These are phyloP conservation scores for Coptodon rendalli DNA, from an alignment of 2,113 vertebrate species.

Conservation along the genomic window DNA sequence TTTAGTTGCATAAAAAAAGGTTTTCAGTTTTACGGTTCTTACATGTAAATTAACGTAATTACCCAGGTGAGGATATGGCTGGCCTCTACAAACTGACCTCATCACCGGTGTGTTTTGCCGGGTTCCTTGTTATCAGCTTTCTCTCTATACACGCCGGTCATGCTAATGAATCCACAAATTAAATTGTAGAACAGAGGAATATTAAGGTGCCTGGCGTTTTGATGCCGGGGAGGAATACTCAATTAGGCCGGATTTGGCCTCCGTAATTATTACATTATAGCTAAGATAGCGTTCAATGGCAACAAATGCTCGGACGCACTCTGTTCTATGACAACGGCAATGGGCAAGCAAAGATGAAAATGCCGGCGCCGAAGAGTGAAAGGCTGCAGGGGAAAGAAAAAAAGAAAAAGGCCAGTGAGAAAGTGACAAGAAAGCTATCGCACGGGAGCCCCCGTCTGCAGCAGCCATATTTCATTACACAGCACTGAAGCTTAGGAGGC, in stretches of 20 bases:
- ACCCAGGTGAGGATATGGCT: background rate
- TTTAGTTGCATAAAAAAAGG: background rate
- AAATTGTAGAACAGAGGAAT: conserved; percentile 72
- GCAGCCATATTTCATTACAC: conserved; percentile 74
- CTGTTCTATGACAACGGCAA: conserved; percentile 11
- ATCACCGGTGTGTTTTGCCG: conserved; percentile 1
- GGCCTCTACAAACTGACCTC: conserved; percentile 3
- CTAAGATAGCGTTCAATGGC: conserved; percentile 53
- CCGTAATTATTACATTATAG: conserved; percentile 71
- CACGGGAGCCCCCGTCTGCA: conserved; percentile 33
- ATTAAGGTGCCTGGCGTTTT: conserved; percentile 48
- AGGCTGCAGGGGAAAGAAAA: background rate
- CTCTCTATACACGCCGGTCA: conserved; percentile 47
- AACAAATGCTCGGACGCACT: conserved; percentile 58
- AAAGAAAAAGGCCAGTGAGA: background rate
- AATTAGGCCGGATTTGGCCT: conserved; percentile 60
- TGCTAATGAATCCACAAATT: conserved; percentile 74
- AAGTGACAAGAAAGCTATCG: conserved; percentile 50
- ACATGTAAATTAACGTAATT: background rate
- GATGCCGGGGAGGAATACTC: conserved; percentile 57
- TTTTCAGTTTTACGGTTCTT: background rate
- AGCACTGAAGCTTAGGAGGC: conserved; percentile 70
- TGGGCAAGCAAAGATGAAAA: conserved; percentile 11
- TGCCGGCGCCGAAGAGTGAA: conserved; percentile 5
- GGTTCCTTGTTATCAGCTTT: conserved; percentile 42